Evolutionary conservation across 2,888 invertebrate species (phyloP).

Genomic region (Lumbricus terrestris): DNA sequence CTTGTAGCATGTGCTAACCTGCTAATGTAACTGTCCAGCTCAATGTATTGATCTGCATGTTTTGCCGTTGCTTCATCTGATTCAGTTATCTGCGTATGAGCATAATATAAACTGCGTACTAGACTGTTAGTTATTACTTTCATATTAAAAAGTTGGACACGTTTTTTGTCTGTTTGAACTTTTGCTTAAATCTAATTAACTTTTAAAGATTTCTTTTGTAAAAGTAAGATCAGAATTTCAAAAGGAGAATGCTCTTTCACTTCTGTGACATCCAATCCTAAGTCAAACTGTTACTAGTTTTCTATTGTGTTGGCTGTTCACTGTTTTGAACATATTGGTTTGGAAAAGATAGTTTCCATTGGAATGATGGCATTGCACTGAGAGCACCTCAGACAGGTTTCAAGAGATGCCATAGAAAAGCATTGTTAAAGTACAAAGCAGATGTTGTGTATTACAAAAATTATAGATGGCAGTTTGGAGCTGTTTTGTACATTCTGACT

Average conservation of each 20-base stretch:
- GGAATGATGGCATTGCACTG: background rate
- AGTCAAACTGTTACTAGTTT: background rate
- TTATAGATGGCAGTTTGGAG: background rate
- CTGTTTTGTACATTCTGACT: background rate
- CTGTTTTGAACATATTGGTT: background rate
- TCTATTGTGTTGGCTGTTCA: background rate
- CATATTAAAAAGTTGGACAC: background rate
- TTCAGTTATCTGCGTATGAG: background rate
- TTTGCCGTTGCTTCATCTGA: background rate
- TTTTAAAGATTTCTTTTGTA: background rate
- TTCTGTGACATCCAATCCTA: background rate
- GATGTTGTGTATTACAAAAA: background rate
- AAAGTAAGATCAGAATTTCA: background rate
- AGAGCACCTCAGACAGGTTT: background rate
- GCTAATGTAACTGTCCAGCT: background rate
- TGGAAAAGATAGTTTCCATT: background rate
- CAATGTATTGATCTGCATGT: background rate
- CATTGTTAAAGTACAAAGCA: background rate
- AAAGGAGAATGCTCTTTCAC: background rate
- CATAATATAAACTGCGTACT: background rate
- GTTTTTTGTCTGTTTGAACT: background rate
- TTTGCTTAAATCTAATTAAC: background rate
- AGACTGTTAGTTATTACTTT: background rate
- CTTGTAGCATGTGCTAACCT: background rate
- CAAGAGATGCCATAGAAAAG: background rate